Evolutionary conservation across 2,888 invertebrate species (phyloP).

Genomic region (Melipona bicolor): DNA sequence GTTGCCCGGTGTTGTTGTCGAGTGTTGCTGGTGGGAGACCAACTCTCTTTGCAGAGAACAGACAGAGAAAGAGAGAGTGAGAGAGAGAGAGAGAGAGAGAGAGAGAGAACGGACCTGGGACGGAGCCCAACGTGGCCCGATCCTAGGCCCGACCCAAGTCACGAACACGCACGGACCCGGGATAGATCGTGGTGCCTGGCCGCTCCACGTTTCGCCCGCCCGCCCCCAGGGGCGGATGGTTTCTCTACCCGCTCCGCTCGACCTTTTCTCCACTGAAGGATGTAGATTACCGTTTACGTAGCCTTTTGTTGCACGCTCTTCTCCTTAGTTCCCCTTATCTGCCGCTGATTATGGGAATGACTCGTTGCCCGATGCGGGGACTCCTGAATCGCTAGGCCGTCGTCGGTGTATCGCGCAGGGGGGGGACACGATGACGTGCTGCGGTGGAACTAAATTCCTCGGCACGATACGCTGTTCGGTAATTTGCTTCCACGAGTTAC

Average conservation of each 20-base stretch:
- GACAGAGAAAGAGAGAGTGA: background rate
- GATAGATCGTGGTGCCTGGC: constrained; percentile 72
- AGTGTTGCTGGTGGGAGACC: constrained; percentile 34
- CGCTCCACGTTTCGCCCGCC: constrained; percentile 56
- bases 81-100: constrained; percentile 17
- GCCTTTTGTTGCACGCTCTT: constrained; percentile 47
- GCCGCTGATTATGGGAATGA: constrained; percentile 40
- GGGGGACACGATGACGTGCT: background rate
- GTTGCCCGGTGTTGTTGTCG: background rate
- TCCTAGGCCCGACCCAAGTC: constrained; percentile 73
- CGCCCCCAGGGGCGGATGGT: constrained; percentile 68
- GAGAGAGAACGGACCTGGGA: constrained; percentile 42
- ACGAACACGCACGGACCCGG: constrained; percentile 78
- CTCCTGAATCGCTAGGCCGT: background rate
- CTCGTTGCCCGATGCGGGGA: constrained; percentile 30
- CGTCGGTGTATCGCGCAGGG: background rate
- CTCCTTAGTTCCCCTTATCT: constrained; percentile 36
- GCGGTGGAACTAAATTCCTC: background rate
- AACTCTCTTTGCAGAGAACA: too few relatives aligned
- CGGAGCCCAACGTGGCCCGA: constrained; percentile 42
- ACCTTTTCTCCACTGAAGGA: constrained; percentile 56
- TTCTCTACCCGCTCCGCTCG: constrained; percentile 37
- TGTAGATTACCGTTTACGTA: constrained; percentile 60
- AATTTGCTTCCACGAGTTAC: background rate
- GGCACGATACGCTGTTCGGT: background rate